phyloP scores from a whole-genome alignment of 2,797 vertebrate genomes.

The Tiaroga cobitis region DNA sequence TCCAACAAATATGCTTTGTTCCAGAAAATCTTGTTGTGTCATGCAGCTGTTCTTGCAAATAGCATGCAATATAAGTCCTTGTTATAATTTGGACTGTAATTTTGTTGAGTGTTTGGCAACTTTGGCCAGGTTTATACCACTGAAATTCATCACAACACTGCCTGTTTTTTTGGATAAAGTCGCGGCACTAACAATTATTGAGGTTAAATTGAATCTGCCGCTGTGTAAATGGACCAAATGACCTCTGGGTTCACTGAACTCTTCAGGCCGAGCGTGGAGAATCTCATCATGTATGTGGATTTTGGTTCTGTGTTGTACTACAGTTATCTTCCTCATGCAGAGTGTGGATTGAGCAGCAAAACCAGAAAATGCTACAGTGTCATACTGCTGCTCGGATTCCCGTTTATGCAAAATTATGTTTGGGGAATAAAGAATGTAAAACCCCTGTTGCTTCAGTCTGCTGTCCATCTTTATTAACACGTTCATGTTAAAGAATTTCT shows the following conservation, averaged over 20 bases:
- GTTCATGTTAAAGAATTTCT: neutral
- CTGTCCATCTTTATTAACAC: neutral
- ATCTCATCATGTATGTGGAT: slow-evolving; percentile 19
- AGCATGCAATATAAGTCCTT: neutral
- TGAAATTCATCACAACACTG: neutral
- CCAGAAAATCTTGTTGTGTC: neutral
- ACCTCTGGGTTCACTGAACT: neutral
- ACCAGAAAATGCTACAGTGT: slow-evolving; percentile 59
- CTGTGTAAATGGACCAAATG: slow-evolving; percentile 21
- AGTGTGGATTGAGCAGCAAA: slow-evolving; percentile 39
- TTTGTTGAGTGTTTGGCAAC: neutral
- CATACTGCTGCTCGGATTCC: slow-evolving; percentile 68
- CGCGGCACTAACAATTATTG: neutral
- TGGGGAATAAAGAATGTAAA: slow-evolving; percentile 78
- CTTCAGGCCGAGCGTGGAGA: neutral
- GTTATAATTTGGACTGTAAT: neutral
- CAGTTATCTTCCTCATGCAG: slow-evolving; percentile 38
- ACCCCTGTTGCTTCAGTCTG: slow-evolving; percentile 40
- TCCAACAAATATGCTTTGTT: slow-evolving; percentile 24
- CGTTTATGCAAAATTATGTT: slow-evolving; percentile 62
- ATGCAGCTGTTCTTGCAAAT: slow-evolving; percentile 11
- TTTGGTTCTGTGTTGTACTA: slow-evolving; percentile 12
- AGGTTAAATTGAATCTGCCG: neutral
- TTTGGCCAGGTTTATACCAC: neutral
- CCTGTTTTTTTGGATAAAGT: neutral